Percentiles rank a stretch among this genome's conserved stretches.
These are phyloP conservation scores for Dermatemys mawii DNA, from an alignment of 2,113 vertebrate species.

Conservation along the genomic window DNA sequence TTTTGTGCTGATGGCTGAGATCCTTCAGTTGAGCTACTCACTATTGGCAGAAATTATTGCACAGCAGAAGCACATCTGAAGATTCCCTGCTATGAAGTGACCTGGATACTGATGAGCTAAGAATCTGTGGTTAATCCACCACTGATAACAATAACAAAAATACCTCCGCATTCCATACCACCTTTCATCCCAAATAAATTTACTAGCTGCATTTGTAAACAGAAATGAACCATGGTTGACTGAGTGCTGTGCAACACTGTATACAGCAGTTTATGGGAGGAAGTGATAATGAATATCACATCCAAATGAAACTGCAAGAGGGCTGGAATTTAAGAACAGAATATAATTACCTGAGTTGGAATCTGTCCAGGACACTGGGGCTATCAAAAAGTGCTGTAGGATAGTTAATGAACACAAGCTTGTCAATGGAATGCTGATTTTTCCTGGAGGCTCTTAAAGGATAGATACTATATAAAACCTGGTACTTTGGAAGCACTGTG, in stretches of 20 bases:
- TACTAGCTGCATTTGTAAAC: not conserved
- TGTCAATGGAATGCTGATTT: fast-evolving
- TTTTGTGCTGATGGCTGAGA: not conserved
- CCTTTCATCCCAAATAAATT: not conserved
- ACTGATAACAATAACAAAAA: not conserved
- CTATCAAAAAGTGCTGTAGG: not conserved
- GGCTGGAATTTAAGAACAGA: not conserved
- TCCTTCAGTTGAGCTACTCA: not conserved
- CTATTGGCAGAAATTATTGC: fast-evolving
- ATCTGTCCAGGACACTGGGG: not conserved
- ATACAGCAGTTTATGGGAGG: not conserved
- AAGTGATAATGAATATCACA: not conserved
- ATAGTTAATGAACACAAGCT: fast-evolving
- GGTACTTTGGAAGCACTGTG: constrained; percentile 47
- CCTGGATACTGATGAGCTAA: fast-evolving
- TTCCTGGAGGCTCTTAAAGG: not conserved
- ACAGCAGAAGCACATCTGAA: fast-evolving
- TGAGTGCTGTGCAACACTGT: not conserved
- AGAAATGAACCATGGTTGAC: not conserved
- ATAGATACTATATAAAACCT: not conserved
- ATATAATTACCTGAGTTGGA: not conserved
- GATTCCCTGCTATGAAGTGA: fast-evolving
- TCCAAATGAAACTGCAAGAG: not conserved
- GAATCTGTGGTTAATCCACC: not conserved
- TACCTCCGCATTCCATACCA: fast-evolving